Conservation (phyloP, 2,888 invertebrate species). For the Griposia aprilina region DNA sequence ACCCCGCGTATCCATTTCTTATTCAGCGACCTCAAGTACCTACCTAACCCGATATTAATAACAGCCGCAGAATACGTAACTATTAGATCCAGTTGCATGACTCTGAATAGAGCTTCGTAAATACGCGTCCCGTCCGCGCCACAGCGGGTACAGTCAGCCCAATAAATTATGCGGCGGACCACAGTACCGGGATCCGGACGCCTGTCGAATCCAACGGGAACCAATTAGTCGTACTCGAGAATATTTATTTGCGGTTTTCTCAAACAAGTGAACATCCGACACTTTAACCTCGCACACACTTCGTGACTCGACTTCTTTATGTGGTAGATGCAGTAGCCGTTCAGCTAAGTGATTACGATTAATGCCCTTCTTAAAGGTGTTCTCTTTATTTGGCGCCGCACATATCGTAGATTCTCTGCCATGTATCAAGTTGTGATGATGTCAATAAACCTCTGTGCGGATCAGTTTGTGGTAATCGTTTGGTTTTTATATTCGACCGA, state of each 20-base stretch:
- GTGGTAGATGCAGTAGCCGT: constrained; percentile 68
- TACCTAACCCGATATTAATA: constrained; percentile 65
- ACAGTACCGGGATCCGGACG: constrained; percentile 81
- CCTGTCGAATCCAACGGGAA: constrained; percentile 88
- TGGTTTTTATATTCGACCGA: constrained; percentile 15
- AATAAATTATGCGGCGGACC: constrained; percentile 88
- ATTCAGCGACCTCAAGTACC: constrained; percentile 61
- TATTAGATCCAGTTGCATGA: constrained; percentile 68
- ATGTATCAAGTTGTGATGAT: constrained; percentile 58
- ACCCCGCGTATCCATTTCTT: constrained; percentile 59
- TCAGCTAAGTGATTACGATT: constrained; percentile 72
- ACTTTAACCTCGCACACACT: constrained; percentile 76
- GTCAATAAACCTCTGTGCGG: constrained; percentile 43
- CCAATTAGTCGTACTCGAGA: constrained; percentile 88
- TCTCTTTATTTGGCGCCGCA: constrained; percentile 65
- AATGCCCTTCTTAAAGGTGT: constrained; percentile 64
- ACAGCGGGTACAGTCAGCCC: constrained; percentile 79
- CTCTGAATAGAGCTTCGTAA: constrained; percentile 73
- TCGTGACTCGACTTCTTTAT: constrained; percentile 81
- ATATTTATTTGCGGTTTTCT: constrained; percentile 89
- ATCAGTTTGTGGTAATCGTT: constrained; percentile 35
- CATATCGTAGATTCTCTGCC: constrained; percentile 53
- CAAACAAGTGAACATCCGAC: constrained; percentile 83
- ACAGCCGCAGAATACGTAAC: constrained; percentile 65
- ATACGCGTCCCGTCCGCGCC: constrained; percentile 72